These are phyloP conservation scores for Diplolepis rosae DNA, from an alignment of 2,888 invertebrate species.

Conservation along the genomic window DNA sequence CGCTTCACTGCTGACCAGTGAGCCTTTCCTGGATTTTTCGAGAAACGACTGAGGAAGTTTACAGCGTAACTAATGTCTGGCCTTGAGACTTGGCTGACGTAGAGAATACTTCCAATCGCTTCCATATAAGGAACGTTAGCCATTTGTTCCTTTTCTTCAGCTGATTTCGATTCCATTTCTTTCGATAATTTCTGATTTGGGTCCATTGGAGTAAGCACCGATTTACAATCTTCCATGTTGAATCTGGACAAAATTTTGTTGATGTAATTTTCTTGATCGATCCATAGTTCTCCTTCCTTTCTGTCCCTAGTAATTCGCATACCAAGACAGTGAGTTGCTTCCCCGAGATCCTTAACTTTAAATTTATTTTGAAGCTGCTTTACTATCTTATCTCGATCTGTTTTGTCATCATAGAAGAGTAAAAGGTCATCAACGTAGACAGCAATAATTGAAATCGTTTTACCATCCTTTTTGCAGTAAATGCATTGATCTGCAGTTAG, in stretches of 20 bases:
- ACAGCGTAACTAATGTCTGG: conserved; percentile 41
- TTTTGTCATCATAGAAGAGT: conserved; percentile 31
- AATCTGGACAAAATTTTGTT: conserved; percentile 33
- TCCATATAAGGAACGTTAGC: conserved; percentile 34
- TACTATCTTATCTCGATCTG: conserved; percentile 19
- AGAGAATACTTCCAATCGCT: conserved; percentile 38
- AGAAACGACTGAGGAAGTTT: conserved; percentile 33
- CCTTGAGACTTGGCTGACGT: conserved; percentile 34
- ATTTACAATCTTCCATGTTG: conserved; percentile 39
- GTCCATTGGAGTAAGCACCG: conserved; percentile 41
- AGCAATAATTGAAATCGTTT: conserved; percentile 29
- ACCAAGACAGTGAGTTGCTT: conserved; percentile 30
- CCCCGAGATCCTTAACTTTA: conserved; percentile 40
- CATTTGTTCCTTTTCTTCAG: conserved; percentile 17
- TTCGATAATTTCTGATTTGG: conserved; percentile 32
- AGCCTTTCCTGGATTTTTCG: conserved; percentile 12
- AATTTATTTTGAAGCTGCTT: conserved; percentile 28
- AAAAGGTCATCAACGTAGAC: conserved; percentile 47
- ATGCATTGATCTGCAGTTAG: conserved; percentile 42
- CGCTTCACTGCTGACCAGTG: conserved; percentile 44
- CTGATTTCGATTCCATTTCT: conserved; percentile 3
- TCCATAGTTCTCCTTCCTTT: conserved; percentile 15
- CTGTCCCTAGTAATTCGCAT: conserved; percentile 46
- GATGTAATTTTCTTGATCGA: conserved; percentile 38
- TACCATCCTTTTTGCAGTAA: conserved; percentile 29